Evolutionary conservation across 2,888 invertebrate genomes (phyloP), one percentile per base, ranked within the genome.

Genomic region (Callyntrura sp.): DNA sequence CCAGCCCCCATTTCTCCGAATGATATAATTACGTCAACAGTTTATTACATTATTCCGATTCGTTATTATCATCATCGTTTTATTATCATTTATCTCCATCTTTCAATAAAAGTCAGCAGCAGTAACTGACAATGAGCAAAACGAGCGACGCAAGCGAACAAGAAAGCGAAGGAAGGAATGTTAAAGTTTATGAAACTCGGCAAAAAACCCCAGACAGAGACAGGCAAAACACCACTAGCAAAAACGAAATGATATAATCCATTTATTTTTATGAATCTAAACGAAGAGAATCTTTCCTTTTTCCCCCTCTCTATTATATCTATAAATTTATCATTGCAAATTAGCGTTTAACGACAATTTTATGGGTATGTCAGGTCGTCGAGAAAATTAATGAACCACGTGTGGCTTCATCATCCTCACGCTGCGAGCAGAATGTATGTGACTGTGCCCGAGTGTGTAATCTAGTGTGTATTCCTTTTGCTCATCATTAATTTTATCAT

Each of bases 321-420:
- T 68, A n/a, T 48, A 48, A 23, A 76, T 76, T 76, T 76, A 76
- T 76, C 73, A 76, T 76, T 76, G 48, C 73, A 76, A 76, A 76
- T 76, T 45, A 76, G 51, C 23, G 48, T 76, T 76, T 76, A 76
- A 76, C 51, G 73, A 76, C 73, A 76, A 76, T 48, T 48, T 73
- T 73, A 73, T 73, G 73, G 73, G 48, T 5, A 48, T 73, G 73
- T 48, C 48, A 73, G 48, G 12, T 76, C 73, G 48, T 76, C 20
- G 11, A 76, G 51, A 20, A 76, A 76, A 76, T 76, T 76, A 76
- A 76, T 76, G 73, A 76, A 76, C 73, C 73, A 76, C 73, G 73
- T 76, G 73, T 76, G 73, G 73, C 73, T 76, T 76, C 73, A 48
- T 76, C 45, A 45, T 45, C 0, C 48, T 11, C 73, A 76, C 25